Percentiles rank a stretch among this genome's conserved stretches.
These are phyloP conservation scores for Gambusia holbrooki DNA, from an alignment of 2,113 vertebrate species.

Conservation along the genomic window DNA sequence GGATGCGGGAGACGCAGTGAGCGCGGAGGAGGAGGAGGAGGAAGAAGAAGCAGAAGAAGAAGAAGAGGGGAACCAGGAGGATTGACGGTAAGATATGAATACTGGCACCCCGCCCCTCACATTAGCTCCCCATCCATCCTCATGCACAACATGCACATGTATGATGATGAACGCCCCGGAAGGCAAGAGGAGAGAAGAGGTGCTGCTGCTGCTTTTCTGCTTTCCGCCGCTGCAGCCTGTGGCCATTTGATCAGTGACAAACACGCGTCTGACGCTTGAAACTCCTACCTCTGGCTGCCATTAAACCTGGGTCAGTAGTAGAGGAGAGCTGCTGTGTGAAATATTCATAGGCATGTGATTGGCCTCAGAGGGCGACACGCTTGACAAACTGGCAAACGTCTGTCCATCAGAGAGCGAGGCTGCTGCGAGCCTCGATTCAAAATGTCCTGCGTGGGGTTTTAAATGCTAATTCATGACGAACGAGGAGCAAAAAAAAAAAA, in stretches of 20 bases:
- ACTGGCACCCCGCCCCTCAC: constrained; percentile 60
- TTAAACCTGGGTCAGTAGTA: constrained; percentile 63
- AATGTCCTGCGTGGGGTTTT: constrained; percentile 2
- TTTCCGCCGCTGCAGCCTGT: constrained; percentile 49
- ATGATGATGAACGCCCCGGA: constrained; percentile 43
- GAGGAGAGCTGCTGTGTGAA: constrained; percentile 41
- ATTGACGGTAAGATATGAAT: constrained; percentile 79
- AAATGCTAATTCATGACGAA: constrained; percentile 48
- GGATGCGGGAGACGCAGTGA: constrained; percentile 78
- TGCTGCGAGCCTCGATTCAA: background rate
- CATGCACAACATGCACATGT: constrained; percentile 37
- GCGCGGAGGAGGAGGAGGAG: constrained; percentile 65
- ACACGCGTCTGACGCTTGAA: constrained; percentile 43
- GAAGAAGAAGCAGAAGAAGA: constrained; percentile 44
- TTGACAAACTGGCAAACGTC: constrained; percentile 37
- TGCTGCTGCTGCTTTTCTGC: constrained; percentile 9
- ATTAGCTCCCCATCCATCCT: constrained; percentile 1
- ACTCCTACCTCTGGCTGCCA: constrained; percentile 37
- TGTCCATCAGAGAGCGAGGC: constrained; percentile 29
- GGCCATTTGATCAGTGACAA: constrained; percentile 52
- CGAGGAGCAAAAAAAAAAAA: constrained; percentile 1
- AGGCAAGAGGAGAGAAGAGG: constrained; percentile 20
- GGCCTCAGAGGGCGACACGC: constrained; percentile 7
- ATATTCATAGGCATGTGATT: constrained; percentile 69
- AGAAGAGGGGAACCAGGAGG: constrained; percentile 61